Base-by-base conservation (phyloP, 2,888 invertebrate species). In the Drosophila mettleri region DNA sequence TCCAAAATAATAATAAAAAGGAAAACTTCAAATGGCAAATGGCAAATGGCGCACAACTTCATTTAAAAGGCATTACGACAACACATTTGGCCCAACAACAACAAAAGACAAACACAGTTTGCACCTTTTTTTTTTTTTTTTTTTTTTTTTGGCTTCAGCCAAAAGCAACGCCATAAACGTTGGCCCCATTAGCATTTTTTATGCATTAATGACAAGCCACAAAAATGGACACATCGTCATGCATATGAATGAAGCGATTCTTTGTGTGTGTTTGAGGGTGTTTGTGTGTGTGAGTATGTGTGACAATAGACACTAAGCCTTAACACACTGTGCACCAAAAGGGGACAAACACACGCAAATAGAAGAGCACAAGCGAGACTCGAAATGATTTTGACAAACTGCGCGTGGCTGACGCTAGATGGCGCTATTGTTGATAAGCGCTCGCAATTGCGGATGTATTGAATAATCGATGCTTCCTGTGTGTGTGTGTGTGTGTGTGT, bases 151-250 rank as follows among this genome's bases (percentile, higher is more conserved):
- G 20, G 29, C 78, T 83, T 63, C 64, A 67, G 70, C 70, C 52
- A 51, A 67, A 72, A 80, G 79, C 84, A 67, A 57, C 69, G 77
- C 79, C 70, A 84, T 83, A 83, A 83, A 84, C 86, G 84, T 81
- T 64, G 72, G 58, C 77, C 70, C 83, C 83, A 86, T 83, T 83
- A 86, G 81, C 84, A 83, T 83, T 83, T 83, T 83, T 83, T 83
- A 84, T 83, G 86, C 86, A 83, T 83, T 84, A 83, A 83, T 83
- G 83, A 86, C 86, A 86, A 86, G 86, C 81, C 86, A 81, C 83
- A 84, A 86, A 86, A 83, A 83, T 83, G 83, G 86, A 86, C 82
- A 86, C 86, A 86, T 83, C 86, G 82, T 83, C 82, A 83, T 83
- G 82, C 82, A 83, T 83, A 83, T 83, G 86, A 83, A 83, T 83